phyloP scores from a whole-genome alignment of 2,888 invertebrate genomes.

The Apamea epomidion region DNA sequence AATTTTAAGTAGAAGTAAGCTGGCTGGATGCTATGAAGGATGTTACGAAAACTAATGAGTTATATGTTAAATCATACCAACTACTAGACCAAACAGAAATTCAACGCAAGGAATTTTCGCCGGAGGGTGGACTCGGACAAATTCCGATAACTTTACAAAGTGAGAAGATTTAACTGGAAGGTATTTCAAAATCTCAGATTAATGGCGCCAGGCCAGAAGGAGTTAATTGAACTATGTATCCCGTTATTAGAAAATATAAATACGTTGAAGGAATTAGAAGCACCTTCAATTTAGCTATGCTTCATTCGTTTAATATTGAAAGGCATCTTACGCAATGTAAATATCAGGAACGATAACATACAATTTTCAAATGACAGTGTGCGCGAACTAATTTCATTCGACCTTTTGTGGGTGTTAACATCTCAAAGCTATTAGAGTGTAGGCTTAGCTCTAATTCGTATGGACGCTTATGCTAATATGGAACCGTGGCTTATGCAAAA shows the following conservation, averaged over 20 bases:
- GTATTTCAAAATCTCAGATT: slow-evolving; percentile 5
- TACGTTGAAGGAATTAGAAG: neutral
- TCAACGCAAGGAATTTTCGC: neutral
- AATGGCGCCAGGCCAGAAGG: neutral
- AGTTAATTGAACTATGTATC: neutral
- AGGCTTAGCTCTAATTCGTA: slow-evolving; percentile 58
- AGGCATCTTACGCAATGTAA: slow-evolving; percentile 15
- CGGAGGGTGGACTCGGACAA: neutral
- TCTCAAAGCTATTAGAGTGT: slow-evolving; percentile 47
- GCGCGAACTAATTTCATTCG: slow-evolving; percentile 65
- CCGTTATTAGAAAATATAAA: neutral
- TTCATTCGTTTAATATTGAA: neutral
- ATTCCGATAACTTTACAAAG: slow-evolving; percentile 12
- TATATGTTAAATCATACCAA: neutral
- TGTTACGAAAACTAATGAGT: slow-evolving; percentile 17
- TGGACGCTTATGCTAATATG: slow-evolving; percentile 57
- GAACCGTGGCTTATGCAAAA: slow-evolving; percentile 57
- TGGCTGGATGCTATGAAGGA: slow-evolving; percentile 38
- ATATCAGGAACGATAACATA: slow-evolving; percentile 24
- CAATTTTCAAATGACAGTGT: slow-evolving; percentile 66
- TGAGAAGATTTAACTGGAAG: slow-evolving; percentile 8
- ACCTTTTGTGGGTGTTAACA: slow-evolving; percentile 69
- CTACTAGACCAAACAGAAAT: slow-evolving; percentile 6
- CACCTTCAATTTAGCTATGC: neutral
- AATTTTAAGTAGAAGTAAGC: slow-evolving; percentile 28